These are phyloP conservation scores for Lucilia sericata DNA, from an alignment of 1,140 invertebrate species.

Conservation along the genomic window DNA sequence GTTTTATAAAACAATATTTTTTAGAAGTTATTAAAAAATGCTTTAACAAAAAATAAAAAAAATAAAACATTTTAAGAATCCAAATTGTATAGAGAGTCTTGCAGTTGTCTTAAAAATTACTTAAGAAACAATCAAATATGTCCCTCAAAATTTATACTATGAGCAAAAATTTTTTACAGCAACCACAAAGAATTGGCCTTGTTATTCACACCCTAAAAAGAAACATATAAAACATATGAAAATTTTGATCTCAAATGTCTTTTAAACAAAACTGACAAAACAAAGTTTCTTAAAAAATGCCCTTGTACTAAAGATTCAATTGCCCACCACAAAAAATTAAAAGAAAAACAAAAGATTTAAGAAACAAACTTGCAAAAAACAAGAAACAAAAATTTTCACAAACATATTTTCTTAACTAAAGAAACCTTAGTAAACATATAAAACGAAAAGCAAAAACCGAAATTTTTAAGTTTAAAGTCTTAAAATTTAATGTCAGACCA, in stretches of 20 bases:
- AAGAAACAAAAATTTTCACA: neutral
- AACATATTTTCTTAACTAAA: neutral
- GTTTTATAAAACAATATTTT: too few relatives aligned
- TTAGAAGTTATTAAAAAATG: too few relatives aligned
- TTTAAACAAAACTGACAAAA: neutral
- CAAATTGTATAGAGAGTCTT: too few relatives aligned
- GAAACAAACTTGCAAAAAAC: constrained; percentile 14
- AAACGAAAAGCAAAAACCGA: neutral
- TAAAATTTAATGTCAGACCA: constrained; percentile 14
- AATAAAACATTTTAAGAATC: too few relatives aligned
- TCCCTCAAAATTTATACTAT: neutral
- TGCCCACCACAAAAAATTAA: neutral
- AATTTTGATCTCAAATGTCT: neutral
- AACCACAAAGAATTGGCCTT: too few relatives aligned
- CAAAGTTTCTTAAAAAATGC: neutral
- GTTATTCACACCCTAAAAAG: neutral
- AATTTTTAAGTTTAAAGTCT: constrained; percentile 1
- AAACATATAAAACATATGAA: neutral
- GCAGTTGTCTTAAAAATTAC: neutral
- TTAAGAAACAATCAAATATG: neutral
- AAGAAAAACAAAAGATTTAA: constrained; percentile 12
- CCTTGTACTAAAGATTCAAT: neutral
- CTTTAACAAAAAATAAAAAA: too few relatives aligned
- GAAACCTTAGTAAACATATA: neutral
- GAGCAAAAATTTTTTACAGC: too few relatives aligned